phyloP scores from a whole-genome alignment of 2,888 invertebrate genomes.

The Eretmocerus hayati region DNA sequence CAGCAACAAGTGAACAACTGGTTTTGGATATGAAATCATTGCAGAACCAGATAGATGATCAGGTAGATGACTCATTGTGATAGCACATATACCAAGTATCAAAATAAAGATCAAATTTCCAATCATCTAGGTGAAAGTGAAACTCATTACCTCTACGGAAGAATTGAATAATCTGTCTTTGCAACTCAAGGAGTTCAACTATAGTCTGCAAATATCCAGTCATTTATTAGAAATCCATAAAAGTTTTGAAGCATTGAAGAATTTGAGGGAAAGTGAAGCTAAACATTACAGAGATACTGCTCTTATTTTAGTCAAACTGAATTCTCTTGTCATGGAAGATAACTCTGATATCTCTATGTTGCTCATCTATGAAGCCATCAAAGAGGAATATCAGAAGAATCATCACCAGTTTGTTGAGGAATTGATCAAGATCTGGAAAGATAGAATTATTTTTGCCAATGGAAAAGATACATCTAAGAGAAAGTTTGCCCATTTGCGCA shows the following conservation, averaged over 20 bases:
- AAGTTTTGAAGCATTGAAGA: slow-evolving; percentile 39
- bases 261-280: slow-evolving; percentile 30
- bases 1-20: slow-evolving; percentile 46
- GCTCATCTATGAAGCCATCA: slow-evolving; percentile 50
- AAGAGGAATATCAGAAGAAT: slow-evolving; percentile 46
- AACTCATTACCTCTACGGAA: slow-evolving; percentile 55
- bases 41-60: slow-evolving; percentile 54
- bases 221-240: slow-evolving; percentile 46
- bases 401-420: slow-evolving; percentile 49
- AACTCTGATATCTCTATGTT: slow-evolving; percentile 50
- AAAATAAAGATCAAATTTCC: too few relatives aligned
- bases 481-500: slow-evolving; percentile 11
- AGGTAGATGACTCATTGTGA: too few relatives aligned
- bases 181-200: slow-evolving; percentile 53
- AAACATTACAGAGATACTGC: slow-evolving; percentile 48
- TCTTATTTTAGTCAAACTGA: slow-evolving; percentile 49
- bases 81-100: too few relatives aligned
- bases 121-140: slow-evolving; percentile 55
- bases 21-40: slow-evolving; percentile 53
- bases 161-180: slow-evolving; percentile 54
- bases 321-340: slow-evolving; percentile 47
- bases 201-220: slow-evolving; percentile 51
- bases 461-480: slow-evolving; percentile 16
- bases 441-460: slow-evolving; percentile 47
- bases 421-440: slow-evolving; percentile 48